Conservation (phyloP, 1,140 invertebrate genomes). For the Thaumatotibia leucotreta region DNA sequence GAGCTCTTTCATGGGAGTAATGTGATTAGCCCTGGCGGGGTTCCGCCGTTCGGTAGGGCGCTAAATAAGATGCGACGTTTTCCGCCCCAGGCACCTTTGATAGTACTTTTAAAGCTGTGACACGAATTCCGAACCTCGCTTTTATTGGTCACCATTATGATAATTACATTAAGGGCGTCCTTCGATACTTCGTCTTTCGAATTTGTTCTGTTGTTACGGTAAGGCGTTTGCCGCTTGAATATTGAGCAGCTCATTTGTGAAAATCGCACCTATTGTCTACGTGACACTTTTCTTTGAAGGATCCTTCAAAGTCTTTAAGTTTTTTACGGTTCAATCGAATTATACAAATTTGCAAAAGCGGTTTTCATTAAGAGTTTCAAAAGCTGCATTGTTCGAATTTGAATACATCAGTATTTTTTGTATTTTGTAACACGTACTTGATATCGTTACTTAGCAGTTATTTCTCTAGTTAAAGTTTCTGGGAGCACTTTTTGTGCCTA, state of each 20-base stretch:
- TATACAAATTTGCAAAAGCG: conserved; percentile 43
- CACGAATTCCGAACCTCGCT: conserved; percentile 67
- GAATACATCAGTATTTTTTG: not conserved
- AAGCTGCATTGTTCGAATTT: not conserved
- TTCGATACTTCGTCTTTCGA: conserved; percentile 70
- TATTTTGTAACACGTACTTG: too few relatives aligned
- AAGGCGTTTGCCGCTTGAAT: conserved; percentile 66
- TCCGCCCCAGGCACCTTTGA: conserved; percentile 71
- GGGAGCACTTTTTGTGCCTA: too few relatives aligned
- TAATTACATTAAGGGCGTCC: conserved; percentile 71
- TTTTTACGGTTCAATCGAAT: conserved; percentile 40
- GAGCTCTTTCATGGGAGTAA: conserved; percentile 65
- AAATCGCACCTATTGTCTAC: conserved; percentile 71
- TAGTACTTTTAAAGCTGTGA: conserved; percentile 70
- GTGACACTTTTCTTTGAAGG: conserved; percentile 58
- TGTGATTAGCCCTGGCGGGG: conserved; percentile 61
- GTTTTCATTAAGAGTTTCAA: not conserved
- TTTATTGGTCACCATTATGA: conserved; percentile 74
- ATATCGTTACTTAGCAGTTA: too few relatives aligned
- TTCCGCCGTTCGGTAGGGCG: conserved; percentile 52
- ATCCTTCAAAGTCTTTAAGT: conserved; percentile 33
- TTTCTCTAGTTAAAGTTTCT: too few relatives aligned
- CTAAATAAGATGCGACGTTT: conserved; percentile 74
- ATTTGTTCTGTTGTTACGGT: conserved; percentile 70
- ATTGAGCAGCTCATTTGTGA: conserved; percentile 70